These are phyloP conservation scores for Hypercompe scribonia DNA, from an alignment of 2,888 invertebrate species.

Conservation along the genomic window DNA sequence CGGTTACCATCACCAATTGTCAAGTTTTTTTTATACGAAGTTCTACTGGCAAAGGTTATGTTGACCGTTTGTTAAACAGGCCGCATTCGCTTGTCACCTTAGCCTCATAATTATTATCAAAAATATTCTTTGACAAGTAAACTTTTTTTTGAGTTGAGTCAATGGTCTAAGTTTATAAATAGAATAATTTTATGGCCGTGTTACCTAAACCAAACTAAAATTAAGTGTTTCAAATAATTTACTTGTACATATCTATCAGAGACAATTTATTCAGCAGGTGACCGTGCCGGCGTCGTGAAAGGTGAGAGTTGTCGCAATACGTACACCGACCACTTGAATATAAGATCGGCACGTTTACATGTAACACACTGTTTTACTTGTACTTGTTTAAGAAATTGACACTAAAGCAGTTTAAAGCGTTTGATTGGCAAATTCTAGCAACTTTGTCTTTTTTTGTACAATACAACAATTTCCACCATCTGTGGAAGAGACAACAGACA, in stretches of 20 bases:
- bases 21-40: neutral
- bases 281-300: conserved; percentile 57
- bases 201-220: conserved; percentile 12
- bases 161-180: neutral
- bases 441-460: neutral
- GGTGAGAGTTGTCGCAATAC: conserved; percentile 57
- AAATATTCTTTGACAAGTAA: neutral
- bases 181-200: neutral
- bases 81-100: neutral
- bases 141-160: neutral
- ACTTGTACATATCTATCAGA: conserved; percentile 71
- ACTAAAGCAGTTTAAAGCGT: neutral
- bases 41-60: neutral
- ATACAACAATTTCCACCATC: neutral
- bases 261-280: conserved; percentile 73
- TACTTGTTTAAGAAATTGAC: conserved; percentile 5
- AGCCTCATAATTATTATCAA: neutral
- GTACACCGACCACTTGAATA: conserved; percentile 45
- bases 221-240: conserved; percentile 63
- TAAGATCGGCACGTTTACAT: conserved; percentile 43
- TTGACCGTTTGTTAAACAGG: neutral
- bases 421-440: neutral
- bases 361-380: conserved; percentile 40
- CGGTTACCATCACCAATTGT: neutral
- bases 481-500: neutral